phyloP scores from a whole-genome alignment of 2,888 invertebrate species.

The Axea sp. region DNA sequence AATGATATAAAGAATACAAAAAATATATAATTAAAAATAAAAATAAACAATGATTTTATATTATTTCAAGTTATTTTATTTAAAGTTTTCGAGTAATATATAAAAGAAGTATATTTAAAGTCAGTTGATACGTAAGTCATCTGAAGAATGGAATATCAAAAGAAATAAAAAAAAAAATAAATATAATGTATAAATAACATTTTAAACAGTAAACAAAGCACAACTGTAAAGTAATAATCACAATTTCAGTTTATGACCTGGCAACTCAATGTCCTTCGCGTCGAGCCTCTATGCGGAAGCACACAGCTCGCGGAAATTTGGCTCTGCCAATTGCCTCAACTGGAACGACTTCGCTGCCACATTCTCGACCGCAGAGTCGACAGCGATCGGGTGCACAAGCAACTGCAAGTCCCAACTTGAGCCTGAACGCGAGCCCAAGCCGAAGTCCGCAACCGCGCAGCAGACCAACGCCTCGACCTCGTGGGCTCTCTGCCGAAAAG shows the following conservation, averaged over 20 bases:
- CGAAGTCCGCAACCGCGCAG: constrained; percentile 72
- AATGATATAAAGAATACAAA: too few relatives aligned
- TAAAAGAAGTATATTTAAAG: too few relatives aligned
- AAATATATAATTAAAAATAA: too few relatives aligned
- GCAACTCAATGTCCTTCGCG: constrained; percentile 89
- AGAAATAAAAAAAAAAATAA: too few relatives aligned
- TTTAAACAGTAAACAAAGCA: too few relatives aligned
- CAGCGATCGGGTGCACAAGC: constrained; percentile 45
- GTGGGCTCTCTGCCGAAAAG: constrained; percentile 51
- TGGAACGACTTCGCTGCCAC: constrained; percentile 85
- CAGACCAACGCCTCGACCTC: constrained; percentile 69
- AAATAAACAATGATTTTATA: too few relatives aligned
- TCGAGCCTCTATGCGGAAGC: constrained; percentile 85
- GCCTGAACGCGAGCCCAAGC: constrained; percentile 71
- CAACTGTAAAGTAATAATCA: too few relatives aligned
- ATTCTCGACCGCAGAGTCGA: constrained; percentile 82
- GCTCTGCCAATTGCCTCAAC: constrained; percentile 77
- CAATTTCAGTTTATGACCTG: constrained; percentile 86
- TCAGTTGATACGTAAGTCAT: too few relatives aligned
- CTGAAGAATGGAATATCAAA: too few relatives aligned
- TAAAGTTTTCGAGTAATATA: too few relatives aligned
- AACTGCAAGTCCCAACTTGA: constrained; percentile 71
- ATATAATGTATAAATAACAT: too few relatives aligned
- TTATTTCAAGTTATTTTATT: too few relatives aligned
- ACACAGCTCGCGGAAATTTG: constrained; percentile 84